Conservation (phyloP, 2,888 invertebrate genomes). For the Drosophila nigricruria region DNA sequence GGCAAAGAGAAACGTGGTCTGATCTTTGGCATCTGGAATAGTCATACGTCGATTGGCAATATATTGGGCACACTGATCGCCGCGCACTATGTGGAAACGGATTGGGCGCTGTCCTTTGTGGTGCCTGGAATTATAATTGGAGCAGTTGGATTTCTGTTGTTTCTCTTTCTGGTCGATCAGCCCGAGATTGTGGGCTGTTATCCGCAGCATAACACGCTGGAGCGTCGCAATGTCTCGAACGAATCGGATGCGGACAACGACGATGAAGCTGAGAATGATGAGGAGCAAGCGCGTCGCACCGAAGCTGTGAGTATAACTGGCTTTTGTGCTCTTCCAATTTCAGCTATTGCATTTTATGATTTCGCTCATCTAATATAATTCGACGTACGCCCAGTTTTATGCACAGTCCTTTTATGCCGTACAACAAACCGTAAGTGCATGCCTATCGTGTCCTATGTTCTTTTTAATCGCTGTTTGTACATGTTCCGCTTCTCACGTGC, state of each 20-base stretch:
- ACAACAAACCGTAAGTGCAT: constrained; percentile 62
- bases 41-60: constrained; percentile 98
- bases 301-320: constrained; percentile 60
- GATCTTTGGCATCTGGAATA: constrained; percentile 98
- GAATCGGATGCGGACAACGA: constrained; percentile 85
- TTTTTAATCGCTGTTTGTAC: constrained; percentile 15
- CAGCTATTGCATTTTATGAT: constrained; percentile 12
- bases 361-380: constrained; percentile 24
- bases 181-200: constrained; percentile 90
- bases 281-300: constrained; percentile 50
- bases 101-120: constrained; percentile 97
- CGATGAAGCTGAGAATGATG: constrained; percentile 60
- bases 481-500: constrained; percentile 14
- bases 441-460: constrained; percentile 12
- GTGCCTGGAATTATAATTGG: constrained; percentile 95
- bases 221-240: constrained; percentile 61
- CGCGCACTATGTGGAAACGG: constrained; percentile 92
- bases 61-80: constrained; percentile 96
- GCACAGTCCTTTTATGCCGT: constrained; percentile 42
- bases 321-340: constrained; percentile 2
- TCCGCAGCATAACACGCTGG: constrained; percentile 48
- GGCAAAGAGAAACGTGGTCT: constrained; percentile 95
- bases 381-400: constrained; percentile 48
- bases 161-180: constrained; percentile 93
- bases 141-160: constrained; percentile 89